phyloP scores from a whole-genome alignment of 2,113 vertebrate species.

The Ceratotherium simum region DNA sequence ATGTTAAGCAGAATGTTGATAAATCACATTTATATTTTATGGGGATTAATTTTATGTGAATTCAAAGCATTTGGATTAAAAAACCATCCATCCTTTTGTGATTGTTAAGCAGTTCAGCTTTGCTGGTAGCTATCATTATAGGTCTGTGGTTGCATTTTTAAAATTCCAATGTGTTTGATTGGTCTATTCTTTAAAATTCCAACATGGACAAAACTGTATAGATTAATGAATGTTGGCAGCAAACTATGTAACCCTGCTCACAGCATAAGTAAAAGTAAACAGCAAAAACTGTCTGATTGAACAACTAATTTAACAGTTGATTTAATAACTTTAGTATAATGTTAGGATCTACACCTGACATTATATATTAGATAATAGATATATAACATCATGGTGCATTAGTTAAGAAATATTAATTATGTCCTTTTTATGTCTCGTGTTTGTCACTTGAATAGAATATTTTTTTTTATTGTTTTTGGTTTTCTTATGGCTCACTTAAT shows the following conservation, averaged over 20 bases:
- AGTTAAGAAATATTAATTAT: not conserved
- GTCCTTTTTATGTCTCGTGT: not conserved
- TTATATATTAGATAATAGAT: not conserved
- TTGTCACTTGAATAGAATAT: not conserved
- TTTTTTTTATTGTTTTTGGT: not conserved
- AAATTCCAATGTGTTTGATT: not conserved
- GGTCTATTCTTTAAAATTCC: not conserved
- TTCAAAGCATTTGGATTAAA: not conserved
- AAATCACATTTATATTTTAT: not conserved
- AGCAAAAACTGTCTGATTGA: not conserved
- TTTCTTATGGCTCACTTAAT: not conserved
- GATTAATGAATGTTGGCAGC: not conserved
- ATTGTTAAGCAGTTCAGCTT: constrained; percentile 24
- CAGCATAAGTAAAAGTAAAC: not conserved
- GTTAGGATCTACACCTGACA: not conserved
- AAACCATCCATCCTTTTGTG: not conserved
- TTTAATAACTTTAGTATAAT: not conserved
- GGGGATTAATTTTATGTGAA: not conserved
- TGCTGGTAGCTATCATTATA: not conserved
- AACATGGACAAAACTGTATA: not conserved
- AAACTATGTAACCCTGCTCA: not conserved
- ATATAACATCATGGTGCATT: not conserved
- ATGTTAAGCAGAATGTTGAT: constrained; percentile 7
- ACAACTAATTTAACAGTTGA: not conserved
- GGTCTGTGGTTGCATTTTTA: constrained; percentile 40